Evolutionary conservation across 2,888 invertebrate species (phyloP).

Genomic region (Ormyrus rosae): DNA sequence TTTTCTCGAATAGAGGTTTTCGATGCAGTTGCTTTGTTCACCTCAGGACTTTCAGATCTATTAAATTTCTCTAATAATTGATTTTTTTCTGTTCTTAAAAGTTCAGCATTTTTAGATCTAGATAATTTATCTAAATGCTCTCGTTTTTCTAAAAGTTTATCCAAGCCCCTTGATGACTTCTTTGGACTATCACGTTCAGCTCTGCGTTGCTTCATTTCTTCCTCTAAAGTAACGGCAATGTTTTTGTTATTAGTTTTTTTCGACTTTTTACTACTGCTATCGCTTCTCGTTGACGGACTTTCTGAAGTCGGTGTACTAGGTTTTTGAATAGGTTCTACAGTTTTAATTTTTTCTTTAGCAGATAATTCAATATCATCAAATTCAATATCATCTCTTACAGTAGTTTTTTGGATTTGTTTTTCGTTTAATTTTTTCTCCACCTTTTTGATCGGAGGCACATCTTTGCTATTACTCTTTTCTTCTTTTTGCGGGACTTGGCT

Average conservation of each 20-base stretch:
- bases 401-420: constrained; percentile 40
- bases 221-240: constrained; percentile 64
- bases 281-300: constrained; percentile 53
- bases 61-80: neutral
- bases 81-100: constrained; percentile 18
- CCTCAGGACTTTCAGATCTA: constrained; percentile 7
- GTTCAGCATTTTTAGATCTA: constrained; percentile 65
- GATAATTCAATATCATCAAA: constrained; percentile 28
- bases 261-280: constrained; percentile 46
- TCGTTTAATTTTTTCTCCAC: constrained; percentile 70
- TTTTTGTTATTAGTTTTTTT: constrained; percentile 48
- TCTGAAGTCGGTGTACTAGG: constrained; percentile 21
- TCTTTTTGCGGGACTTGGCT: constrained; percentile 68
- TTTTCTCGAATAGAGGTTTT: constrained; percentile 8
- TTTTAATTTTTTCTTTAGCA: constrained; percentile 40
- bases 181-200: constrained; percentile 78
- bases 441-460: constrained; percentile 71
- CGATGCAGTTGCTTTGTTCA: neutral
- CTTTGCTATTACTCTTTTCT: constrained; percentile 70
- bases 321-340: constrained; percentile 52
- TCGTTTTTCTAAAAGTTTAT: constrained; percentile 79
- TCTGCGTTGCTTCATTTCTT: constrained; percentile 74
- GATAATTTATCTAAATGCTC: constrained; percentile 75
- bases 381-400: constrained; percentile 8
- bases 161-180: constrained; percentile 80